phyloP scores from a whole-genome alignment of 2,797 vertebrate species.

The Steatocranus sp. region DNA sequence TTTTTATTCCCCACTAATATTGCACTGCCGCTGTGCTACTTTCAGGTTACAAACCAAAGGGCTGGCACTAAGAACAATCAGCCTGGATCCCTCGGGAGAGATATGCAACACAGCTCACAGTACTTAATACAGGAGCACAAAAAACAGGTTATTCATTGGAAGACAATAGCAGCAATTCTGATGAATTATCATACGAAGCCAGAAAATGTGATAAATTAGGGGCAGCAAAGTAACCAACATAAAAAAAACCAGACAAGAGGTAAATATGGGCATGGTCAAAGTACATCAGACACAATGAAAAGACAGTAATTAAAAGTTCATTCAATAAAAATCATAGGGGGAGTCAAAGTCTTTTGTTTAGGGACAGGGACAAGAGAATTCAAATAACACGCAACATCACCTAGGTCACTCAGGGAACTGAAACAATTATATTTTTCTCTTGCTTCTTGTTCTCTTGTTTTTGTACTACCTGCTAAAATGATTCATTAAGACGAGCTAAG shows the following conservation, averaged over 20 bases:
- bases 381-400: neutral
- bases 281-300: neutral
- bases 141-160: conserved; percentile 22
- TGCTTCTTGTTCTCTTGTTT: neutral
- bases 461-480: neutral
- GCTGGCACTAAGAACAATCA: conserved; percentile 24
- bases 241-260: neutral
- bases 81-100: conserved; percentile 11
- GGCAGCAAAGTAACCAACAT: neutral
- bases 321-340: neutral
- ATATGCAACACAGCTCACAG: neutral
- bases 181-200: conserved; percentile 32
- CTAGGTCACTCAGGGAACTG: neutral
- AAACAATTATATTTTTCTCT: neutral
- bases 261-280: neutral
- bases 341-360: neutral
- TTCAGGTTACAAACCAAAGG: conserved; percentile 18
- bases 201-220: neutral
- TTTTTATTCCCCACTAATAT: neutral
- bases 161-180: conserved; percentile 9
- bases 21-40: neutral
- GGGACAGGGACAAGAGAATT: neutral
- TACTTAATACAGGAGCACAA: conserved; percentile 3
- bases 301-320: neutral
- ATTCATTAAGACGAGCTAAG: neutral